These are phyloP conservation scores for Pachypanchax playfairii DNA, from an alignment of 2,113 vertebrate species.

Conservation along the genomic window DNA sequence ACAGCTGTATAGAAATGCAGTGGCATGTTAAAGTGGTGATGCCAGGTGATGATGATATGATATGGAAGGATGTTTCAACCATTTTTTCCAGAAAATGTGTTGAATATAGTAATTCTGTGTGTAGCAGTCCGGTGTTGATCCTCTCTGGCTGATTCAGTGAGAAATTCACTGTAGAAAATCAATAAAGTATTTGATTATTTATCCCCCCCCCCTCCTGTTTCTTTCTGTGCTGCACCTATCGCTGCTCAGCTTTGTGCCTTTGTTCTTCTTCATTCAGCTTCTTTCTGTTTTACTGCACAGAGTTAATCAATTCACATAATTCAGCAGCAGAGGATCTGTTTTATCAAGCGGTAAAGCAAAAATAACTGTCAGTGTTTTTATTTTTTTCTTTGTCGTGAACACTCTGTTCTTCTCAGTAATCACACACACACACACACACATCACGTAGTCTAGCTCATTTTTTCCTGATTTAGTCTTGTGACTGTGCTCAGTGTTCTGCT, in stretches of 20 bases:
- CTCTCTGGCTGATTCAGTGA: constrained; percentile 29
- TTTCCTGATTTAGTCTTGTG: constrained; percentile 45
- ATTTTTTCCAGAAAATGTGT: constrained; percentile 7
- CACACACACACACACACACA: not conserved
- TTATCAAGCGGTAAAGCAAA: constrained; percentile 29
- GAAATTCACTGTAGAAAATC: constrained; percentile 43
- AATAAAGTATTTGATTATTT: constrained; percentile 66
- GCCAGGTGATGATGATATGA: too few species aligned
- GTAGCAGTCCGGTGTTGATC: constrained; percentile 5
- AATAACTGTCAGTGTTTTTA: constrained; percentile 31
- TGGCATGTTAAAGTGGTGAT: too few species aligned
- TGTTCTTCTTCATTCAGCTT: constrained; percentile 49
- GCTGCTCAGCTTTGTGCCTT: constrained; percentile 23
- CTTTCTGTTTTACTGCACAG: constrained; percentile 36
- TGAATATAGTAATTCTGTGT: not conserved
- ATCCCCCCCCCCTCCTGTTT: constrained; percentile 38
- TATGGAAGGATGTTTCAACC: too few species aligned
- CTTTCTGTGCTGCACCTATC: constrained; percentile 13
- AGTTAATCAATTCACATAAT: constrained; percentile 51
- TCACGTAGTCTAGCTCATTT: constrained; percentile 24
- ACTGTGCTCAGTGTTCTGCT: constrained; percentile 25
- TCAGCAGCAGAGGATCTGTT: constrained; percentile 47
- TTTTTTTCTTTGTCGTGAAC: constrained; percentile 26
- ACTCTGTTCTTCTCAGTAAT: constrained; percentile 34
- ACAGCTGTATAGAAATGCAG: too few species aligned